These are phyloP conservation scores for Cygnus atratus DNA, from an alignment of 2,113 vertebrate genomes.

Conservation along the genomic window DNA sequence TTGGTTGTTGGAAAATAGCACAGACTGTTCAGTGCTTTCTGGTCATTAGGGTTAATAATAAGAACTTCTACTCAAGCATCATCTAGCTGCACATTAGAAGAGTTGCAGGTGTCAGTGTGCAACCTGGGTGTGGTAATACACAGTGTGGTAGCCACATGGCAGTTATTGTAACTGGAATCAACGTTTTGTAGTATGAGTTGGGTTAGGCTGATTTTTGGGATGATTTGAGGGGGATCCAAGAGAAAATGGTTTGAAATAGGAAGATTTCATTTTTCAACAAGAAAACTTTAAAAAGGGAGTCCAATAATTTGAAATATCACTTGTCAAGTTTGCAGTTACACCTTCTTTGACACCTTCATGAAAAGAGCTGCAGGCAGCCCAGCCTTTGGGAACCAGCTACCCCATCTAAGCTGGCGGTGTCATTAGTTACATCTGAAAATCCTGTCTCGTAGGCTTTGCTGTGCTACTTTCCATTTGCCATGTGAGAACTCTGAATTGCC, in stretches of 20 bases:
- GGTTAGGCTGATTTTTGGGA: neutral
- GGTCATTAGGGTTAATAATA: neutral
- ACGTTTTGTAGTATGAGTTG: neutral
- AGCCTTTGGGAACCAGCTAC: neutral
- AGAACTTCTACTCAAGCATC: neutral
- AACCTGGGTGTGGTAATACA: neutral
- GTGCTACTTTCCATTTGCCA: neutral
- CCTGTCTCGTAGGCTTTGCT: neutral
- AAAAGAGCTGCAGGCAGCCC: neutral
- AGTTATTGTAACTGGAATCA: neutral
- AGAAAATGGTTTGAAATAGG: neutral
- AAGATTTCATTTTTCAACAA: conserved; percentile 21
- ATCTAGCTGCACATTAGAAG: neutral
- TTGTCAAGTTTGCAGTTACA: neutral
- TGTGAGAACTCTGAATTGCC: neutral
- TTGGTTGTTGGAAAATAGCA: neutral
- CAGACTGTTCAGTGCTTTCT: neutral
- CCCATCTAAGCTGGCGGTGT: neutral
- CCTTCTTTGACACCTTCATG: neutral
- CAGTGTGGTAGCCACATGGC: neutral
- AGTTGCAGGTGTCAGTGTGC: neutral
- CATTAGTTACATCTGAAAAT: neutral
- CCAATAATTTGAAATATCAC: neutral
- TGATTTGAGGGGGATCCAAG: neutral
- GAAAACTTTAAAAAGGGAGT: neutral